Evolutionary conservation across 2,888 invertebrate species (phyloP), one percentile per base, ranked within the genome.

Genomic region (Brenthis hecate): DNA sequence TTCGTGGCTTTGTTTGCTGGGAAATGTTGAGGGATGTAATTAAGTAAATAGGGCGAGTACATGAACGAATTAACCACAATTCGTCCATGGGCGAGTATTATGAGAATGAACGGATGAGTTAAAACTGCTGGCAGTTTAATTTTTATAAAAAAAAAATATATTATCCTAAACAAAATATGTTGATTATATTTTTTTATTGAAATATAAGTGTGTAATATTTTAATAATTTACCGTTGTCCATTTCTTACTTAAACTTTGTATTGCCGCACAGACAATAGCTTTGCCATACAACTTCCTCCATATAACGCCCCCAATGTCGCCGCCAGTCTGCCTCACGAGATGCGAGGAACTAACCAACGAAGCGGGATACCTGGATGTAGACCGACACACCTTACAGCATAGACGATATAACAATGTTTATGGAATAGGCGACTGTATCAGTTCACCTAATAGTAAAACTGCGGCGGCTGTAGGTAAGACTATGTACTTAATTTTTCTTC

Each of bases 381-480:
- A 97, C 84, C 94, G 95, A 75, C 84, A 94, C 65, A 97, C 97
- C 0, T 85, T 99, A 73, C 97, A 96, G 79, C 98, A 98, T 82
- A 88, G 86, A 0, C 93, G 91, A 70, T 98, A 94, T 87, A 85
- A 92, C 1, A 99, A 99, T 84, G 94, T 99, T 43, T 99, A 97
- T 86, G 98, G 97, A 2, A 93, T 99, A 60, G 99, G 99, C 3
- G 99, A 99, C 87, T 98, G 98, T 81, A 95, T 96, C 0, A 95
- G 94, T 80, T 93, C 97, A 5, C 98, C 99, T 0, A 99, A 98
- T 78, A 96, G 98, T 1, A 99, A 99, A 91, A 99, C 99, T 14
- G 98, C 98, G 56, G 99, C 99, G 28, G 98, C 99, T 69, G 96
- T 97, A 75, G 97, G 98, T 98, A 86, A 87, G 90, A 81, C 8